Evolutionary conservation across 2,888 invertebrate genomes (phyloP).

Genomic region (Abscondita cerata): DNA sequence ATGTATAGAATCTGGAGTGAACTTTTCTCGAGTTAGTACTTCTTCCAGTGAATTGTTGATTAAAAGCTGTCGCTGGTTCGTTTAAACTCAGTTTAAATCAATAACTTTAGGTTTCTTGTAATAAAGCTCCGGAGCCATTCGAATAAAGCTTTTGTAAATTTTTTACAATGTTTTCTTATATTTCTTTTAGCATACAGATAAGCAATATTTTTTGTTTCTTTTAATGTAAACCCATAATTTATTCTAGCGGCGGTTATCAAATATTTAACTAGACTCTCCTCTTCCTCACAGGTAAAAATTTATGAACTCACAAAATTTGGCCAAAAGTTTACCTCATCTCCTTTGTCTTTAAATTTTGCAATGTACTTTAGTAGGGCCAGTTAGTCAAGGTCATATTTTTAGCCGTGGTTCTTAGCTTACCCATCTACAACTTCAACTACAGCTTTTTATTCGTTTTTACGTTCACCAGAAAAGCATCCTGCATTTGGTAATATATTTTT

Average conservation of each 20-base stretch:
- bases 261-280: conserved; percentile 28
- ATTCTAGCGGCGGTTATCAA: conserved; percentile 23
- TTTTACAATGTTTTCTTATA: conserved; percentile 5
- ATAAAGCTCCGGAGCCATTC: no score
- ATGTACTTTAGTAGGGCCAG: no score
- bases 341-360: no score
- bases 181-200: conserved; percentile 39
- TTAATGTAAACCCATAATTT: conserved; percentile 43
- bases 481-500: conserved; percentile 1
- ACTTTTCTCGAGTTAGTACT: conserved; percentile 1
- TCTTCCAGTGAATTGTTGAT: background rate
- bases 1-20: conserved; percentile 7
- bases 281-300: conserved; percentile 32
- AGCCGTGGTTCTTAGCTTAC: conserved; percentile 13
- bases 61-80: conserved; percentile 5
- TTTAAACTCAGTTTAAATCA: background rate
- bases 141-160: background rate
- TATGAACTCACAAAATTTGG: conserved; percentile 24
- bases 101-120: no score
- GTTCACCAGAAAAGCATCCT: conserved; percentile 16
- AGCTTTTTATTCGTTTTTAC: conserved; percentile 11
- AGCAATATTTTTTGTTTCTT: conserved; percentile 40
- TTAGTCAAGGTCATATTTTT: no score
- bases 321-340: background rate
- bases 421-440: conserved; percentile 13